Conservation (phyloP, 2,888 invertebrate genomes). For the Parochlus steinenii region DNA sequence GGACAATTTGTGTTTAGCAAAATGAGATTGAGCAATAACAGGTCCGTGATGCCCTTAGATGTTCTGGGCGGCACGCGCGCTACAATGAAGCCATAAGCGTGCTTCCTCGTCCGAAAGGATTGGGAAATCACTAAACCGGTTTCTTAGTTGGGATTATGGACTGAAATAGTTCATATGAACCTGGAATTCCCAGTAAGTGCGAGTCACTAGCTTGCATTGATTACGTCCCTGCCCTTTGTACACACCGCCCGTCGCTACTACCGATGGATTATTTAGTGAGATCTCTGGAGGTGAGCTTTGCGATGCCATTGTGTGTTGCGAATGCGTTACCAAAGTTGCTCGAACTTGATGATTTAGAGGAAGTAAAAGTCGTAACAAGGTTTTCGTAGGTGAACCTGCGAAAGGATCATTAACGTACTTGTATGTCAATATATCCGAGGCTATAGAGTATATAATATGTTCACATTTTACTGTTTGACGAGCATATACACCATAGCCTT, state of each 20-base stretch:
- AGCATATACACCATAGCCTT: no score
- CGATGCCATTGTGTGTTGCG: constrained; percentile 40
- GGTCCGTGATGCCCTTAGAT: constrained; percentile 43
- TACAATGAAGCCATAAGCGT: no score
- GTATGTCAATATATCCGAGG: no score
- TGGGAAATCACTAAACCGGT: constrained; percentile 5
- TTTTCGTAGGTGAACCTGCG: no score
- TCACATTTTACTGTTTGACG: constrained; percentile 33
- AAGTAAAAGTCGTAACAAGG: no score
- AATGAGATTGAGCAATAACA: constrained; percentile 3
- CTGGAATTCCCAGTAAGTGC: constrained; percentile 53
- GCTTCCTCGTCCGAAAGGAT: not conserved
- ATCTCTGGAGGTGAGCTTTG: constrained; percentile 37
- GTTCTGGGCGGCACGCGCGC: constrained; percentile 45
- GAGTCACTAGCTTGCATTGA: no score
- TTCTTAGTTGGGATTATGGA: constrained; percentile 38
- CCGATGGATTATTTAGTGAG: constrained; percentile 49
- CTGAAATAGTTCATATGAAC: constrained; percentile 43
- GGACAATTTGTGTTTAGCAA: constrained; percentile 4
- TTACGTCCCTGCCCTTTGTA: constrained; percentile 54
- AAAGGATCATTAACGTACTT: no score
- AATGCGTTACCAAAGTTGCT: no score
- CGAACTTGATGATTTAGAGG: no score
- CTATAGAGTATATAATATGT: no score
- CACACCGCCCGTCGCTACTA: constrained; percentile 57